Conservation (phyloP, 35 echinoderm and acorn worm genomes). For the Acanthaster planci region DNA sequence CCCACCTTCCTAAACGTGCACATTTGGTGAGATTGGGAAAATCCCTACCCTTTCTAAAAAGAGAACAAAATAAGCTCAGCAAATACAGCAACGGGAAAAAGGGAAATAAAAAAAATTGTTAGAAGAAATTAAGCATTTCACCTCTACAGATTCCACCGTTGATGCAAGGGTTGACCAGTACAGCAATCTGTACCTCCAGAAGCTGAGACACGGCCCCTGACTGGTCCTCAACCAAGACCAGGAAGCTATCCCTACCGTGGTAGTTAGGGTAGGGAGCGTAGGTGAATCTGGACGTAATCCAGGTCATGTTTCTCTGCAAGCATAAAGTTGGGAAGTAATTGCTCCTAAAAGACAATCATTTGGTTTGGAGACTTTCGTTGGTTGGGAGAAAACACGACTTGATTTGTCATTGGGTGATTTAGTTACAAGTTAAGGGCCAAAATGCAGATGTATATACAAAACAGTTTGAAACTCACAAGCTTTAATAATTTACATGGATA, state of each 20-base stretch:
- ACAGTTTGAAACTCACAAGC: not conserved
- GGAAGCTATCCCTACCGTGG: conserved; percentile 10
- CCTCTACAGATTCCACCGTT: not conserved
- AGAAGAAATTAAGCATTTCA: not conserved
- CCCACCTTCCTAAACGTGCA: no score
- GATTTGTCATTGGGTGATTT: no score
- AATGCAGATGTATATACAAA: not conserved
- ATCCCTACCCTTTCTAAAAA: no score
- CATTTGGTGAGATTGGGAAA: no score
- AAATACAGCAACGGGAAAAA: no score
- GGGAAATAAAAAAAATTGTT: no score
- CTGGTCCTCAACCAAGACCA: not conserved
- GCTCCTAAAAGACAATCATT: not conserved
- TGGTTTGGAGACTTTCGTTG: not conserved
- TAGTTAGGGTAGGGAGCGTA: conserved; percentile 8
- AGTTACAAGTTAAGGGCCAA: no score
- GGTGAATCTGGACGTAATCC: not conserved
- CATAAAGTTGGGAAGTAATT: not conserved
- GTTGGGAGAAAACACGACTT: not conserved
- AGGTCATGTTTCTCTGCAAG: conserved; percentile 6
- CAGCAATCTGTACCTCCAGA: conserved; percentile 34
- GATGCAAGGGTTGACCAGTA: conserved; percentile 15
- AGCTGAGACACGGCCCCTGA: conserved; percentile 4
- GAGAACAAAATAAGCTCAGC: no score
- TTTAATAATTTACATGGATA: not conserved